A percentile compares a stretch with the other conserved stretches of the same genome.
phyloP scores from a whole-genome alignment of 2,113 vertebrate genomes.

The Malaclemys terrapin region DNA sequence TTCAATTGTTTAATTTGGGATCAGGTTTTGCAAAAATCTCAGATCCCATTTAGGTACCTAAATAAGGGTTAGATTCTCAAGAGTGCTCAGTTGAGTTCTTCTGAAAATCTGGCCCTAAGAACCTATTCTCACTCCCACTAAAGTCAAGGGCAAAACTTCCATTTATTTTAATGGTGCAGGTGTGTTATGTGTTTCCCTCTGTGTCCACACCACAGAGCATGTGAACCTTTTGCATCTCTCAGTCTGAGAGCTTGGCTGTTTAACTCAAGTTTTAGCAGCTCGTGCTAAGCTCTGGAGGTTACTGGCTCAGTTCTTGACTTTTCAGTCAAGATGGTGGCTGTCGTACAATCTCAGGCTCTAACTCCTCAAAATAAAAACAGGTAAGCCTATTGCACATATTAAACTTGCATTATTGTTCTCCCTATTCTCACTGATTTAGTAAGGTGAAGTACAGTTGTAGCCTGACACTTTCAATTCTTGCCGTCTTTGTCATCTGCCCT shows the following conservation, averaged over 20 bases:
- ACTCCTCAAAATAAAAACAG: background rate
- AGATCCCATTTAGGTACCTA: background rate
- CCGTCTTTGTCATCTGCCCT: no score
- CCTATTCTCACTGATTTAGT: background rate
- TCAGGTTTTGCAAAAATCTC: background rate
- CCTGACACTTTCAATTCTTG: no score
- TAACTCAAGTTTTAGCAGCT: no score
- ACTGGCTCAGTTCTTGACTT: background rate
- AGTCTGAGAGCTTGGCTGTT: no score
- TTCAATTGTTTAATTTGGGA: background rate
- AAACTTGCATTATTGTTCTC: background rate
- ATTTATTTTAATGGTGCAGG: background rate
- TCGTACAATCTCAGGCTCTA: background rate
- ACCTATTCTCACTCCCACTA: background rate
- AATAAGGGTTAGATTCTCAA: background rate
- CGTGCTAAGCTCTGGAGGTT: no score
- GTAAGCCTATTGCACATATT: background rate
- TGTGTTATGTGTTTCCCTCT: no score
- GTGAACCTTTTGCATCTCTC: no score
- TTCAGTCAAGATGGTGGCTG: fast-evolving
- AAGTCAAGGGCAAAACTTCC: background rate
- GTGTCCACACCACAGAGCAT: no score
- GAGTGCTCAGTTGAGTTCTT: fast-evolving
- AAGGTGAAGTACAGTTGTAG: fast-evolving
- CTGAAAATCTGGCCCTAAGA: fast-evolving